Evolutionary conservation across 2,888 invertebrate genomes (phyloP).

Genomic region (Polietes domitor): DNA sequence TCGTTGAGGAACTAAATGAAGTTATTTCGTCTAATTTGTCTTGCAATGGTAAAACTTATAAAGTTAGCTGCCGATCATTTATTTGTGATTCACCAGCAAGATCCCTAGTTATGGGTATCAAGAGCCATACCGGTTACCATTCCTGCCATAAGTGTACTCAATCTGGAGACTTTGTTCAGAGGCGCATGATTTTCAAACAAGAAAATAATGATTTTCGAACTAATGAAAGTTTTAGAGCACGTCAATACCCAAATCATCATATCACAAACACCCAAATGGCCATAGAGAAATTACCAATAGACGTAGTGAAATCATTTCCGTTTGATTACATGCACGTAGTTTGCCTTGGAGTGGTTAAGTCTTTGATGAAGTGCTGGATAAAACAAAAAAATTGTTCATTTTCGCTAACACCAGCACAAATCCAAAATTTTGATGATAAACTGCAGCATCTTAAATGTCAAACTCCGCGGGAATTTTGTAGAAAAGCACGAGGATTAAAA

Average conservation of each 20-base stretch:
- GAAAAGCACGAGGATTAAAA: constrained; percentile 38
- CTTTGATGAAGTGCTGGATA: constrained; percentile 41
- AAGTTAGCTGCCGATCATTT: constrained; percentile 52
- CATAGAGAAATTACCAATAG: constrained; percentile 42
- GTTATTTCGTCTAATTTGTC: background rate
- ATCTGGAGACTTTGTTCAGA: background rate
- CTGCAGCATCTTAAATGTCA: constrained; percentile 26
- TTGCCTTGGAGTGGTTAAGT: constrained; percentile 43
- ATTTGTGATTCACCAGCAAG: constrained; percentile 51
- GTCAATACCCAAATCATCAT: too few relatives aligned
- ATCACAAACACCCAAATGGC: constrained; percentile 12
- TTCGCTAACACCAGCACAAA: constrained; percentile 37
- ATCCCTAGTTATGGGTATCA: constrained; percentile 44
- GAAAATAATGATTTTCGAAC: constrained; percentile 26
- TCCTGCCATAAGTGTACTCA: constrained; percentile 21
- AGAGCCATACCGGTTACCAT: constrained; percentile 52
- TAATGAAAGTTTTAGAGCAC: too few relatives aligned
- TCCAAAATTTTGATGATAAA: constrained; percentile 33
- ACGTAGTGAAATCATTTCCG: constrained; percentile 39
- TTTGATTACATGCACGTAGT: constrained; percentile 57
- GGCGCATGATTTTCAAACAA: constrained; percentile 26
- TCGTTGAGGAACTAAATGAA: constrained; percentile 53
- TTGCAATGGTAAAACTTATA: too few relatives aligned
- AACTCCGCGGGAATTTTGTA: constrained; percentile 48
- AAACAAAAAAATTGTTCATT: constrained; percentile 42